Conservation (phyloP, 2,797 vertebrate genomes). For the Pseudochirops cupreus region DNA sequence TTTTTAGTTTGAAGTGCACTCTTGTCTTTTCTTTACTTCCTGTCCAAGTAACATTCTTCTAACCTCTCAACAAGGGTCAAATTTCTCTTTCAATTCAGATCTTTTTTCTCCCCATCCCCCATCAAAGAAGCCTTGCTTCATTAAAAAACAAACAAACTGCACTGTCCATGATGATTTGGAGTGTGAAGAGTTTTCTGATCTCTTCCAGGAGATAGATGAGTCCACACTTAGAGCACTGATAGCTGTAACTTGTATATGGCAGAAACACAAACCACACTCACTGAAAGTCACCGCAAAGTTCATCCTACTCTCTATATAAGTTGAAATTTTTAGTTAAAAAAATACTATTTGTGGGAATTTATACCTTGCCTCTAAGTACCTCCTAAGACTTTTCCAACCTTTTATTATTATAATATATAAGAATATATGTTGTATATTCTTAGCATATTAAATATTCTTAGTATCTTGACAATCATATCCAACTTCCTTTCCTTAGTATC, state of each 20-base stretch:
- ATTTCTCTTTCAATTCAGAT: background rate
- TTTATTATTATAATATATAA: background rate
- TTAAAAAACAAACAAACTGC: background rate
- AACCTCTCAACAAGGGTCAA: background rate
- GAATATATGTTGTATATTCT: too few relatives aligned
- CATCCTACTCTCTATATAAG: background rate
- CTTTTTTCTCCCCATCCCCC: background rate
- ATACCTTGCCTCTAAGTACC: background rate
- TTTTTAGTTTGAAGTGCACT: background rate
- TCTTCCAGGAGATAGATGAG: slow-evolving; percentile 75
- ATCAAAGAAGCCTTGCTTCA: background rate
- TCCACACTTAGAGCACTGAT: background rate
- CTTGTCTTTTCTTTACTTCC: background rate
- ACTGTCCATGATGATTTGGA: background rate
- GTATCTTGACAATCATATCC: background rate
- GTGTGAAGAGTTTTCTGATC: slow-evolving; percentile 82
- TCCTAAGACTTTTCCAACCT: background rate
- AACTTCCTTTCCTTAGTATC: background rate
- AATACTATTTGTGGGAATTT: background rate
- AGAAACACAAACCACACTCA: background rate
- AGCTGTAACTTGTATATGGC: background rate
- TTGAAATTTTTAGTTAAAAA: background rate
- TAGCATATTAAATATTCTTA: background rate
- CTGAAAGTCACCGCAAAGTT: background rate
- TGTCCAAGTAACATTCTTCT: background rate